phyloP scores from a whole-genome alignment of 2,113 vertebrate genomes.

The Eudyptes chrysolophus region DNA sequence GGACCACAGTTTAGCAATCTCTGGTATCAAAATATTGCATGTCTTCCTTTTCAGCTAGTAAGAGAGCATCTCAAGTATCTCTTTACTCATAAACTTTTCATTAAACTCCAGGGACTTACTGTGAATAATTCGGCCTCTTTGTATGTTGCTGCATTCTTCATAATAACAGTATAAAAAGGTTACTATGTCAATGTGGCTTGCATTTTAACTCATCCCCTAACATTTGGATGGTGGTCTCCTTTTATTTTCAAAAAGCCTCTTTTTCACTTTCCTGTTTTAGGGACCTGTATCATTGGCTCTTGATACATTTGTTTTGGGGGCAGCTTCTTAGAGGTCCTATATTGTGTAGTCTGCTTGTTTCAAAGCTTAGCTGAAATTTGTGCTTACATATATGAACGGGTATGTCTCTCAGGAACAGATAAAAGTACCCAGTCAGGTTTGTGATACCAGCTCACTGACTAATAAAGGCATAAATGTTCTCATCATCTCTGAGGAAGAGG shows the following conservation, averaged over 20 bases:
- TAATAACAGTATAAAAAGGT: background rate
- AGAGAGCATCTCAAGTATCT: background rate
- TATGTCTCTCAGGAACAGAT: background rate
- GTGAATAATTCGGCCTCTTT: background rate
- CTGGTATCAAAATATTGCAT: background rate
- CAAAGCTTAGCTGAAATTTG: background rate
- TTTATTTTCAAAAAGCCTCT: background rate
- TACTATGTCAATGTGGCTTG: background rate
- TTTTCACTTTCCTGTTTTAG: background rate
- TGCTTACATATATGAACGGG: rapidly evolving
- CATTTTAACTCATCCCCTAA: background rate
- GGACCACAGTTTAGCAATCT: background rate
- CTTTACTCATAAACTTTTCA: background rate
- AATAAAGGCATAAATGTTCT: background rate
- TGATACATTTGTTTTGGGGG: background rate
- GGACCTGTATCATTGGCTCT: background rate
- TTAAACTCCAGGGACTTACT: background rate
- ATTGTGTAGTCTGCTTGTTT: background rate
- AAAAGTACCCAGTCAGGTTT: background rate
- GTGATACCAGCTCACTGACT: background rate
- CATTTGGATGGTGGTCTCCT: background rate
- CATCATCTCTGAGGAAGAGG: background rate
- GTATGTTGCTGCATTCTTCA: background rate
- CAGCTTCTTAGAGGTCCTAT: background rate
- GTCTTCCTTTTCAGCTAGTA: background rate